Evolutionary conservation across 2,888 invertebrate genomes (phyloP).

Genomic region (Empis stercorea): DNA sequence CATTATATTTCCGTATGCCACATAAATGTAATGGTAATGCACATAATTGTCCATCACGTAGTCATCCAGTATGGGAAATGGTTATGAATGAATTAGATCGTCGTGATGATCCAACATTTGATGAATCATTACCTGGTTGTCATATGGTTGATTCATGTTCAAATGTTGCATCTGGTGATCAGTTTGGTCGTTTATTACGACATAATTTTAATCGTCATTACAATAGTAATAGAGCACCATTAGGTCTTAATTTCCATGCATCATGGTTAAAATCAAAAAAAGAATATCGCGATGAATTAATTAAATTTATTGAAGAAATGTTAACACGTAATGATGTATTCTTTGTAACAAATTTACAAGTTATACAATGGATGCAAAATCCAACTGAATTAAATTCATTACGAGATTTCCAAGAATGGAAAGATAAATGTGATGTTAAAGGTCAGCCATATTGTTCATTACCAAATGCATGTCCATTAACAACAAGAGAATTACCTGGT

Average conservation of each 20-base stretch:
- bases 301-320: slow-evolving; percentile 91
- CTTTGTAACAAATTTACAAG: slow-evolving; percentile 82
- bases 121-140: slow-evolving; percentile 85
- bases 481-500: slow-evolving; percentile 79
- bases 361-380: slow-evolving; percentile 93
- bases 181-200: slow-evolving; percentile 75
- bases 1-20: slow-evolving; percentile 90
- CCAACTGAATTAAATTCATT: slow-evolving; percentile 77
- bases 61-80: slow-evolving; percentile 93
- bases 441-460: slow-evolving; percentile 86
- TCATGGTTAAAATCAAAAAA: slow-evolving; percentile 91
- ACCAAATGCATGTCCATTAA: slow-evolving; percentile 81
- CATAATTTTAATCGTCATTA: slow-evolving; percentile 93
- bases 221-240: slow-evolving; percentile 83
- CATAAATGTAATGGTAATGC: slow-evolving; percentile 92
- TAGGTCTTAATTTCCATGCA: slow-evolving; percentile 87
- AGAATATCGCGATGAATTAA: slow-evolving; percentile 80
- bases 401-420: slow-evolving; percentile 89
- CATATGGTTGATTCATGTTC: slow-evolving; percentile 92
- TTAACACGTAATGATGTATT: slow-evolving; percentile 78
- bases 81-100: slow-evolving; percentile 91
- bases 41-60: slow-evolving; percentile 80
- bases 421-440: slow-evolving; percentile 88
- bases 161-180: slow-evolving; percentile 81
- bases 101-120: slow-evolving; percentile 85